These are phyloP conservation scores for Ophioninae sp. DNA, from an alignment of 2,888 invertebrate species.

Conservation along the genomic window DNA sequence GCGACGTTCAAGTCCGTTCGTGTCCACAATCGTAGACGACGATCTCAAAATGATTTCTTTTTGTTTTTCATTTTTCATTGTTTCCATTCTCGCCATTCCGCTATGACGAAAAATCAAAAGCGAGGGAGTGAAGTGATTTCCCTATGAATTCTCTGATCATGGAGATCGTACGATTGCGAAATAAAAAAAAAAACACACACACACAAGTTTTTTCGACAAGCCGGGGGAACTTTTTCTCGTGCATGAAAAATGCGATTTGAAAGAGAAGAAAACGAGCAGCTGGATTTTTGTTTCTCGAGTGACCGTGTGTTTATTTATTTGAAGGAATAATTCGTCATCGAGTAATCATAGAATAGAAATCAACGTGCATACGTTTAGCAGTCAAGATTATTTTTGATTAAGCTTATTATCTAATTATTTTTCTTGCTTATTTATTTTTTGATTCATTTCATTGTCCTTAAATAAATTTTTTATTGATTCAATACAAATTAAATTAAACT, in stretches of 20 bases:
- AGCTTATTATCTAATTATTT: background rate
- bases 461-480: background rate
- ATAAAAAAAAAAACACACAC: slow-evolving; percentile 42
- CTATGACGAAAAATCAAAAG: slow-evolving; percentile 47
- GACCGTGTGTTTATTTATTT: slow-evolving; percentile 4
- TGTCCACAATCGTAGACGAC: slow-evolving; percentile 49
- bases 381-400: background rate
- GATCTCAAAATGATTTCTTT: slow-evolving; percentile 44
- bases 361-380: background rate
- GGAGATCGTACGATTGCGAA: slow-evolving; percentile 55
- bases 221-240: slow-evolving; percentile 2
- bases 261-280: slow-evolving; percentile 29
- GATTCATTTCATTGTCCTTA: background rate
- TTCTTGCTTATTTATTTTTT: background rate
- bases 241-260: slow-evolving; percentile 12
- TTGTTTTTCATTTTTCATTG: slow-evolving; percentile 33
- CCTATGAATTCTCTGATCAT: slow-evolving; percentile 17
- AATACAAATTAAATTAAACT: background rate
- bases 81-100: slow-evolving; percentile 43
- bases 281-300: slow-evolving; percentile 20
- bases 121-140: slow-evolving; percentile 55
- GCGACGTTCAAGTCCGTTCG: slow-evolving; percentile 38
- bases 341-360: background rate
- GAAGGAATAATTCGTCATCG: background rate
- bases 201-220: slow-evolving; percentile 9